These are phyloP conservation scores for Coleophora flavipennella DNA, from an alignment of 2,888 invertebrate genomes.

Conservation along the genomic window DNA sequence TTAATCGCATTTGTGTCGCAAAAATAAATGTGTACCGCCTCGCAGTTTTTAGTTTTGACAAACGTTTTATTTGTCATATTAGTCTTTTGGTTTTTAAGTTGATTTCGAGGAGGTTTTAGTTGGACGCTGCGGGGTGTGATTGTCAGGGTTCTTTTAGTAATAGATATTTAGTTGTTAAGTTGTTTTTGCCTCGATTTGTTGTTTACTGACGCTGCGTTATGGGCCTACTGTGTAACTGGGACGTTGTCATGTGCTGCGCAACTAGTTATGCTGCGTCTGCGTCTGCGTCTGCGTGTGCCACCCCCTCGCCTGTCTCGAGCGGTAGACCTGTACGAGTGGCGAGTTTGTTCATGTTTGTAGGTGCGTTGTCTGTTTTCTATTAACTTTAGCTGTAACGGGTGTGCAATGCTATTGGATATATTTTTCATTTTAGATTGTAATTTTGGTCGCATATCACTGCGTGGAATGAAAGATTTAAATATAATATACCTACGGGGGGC, in stretches of 20 bases:
- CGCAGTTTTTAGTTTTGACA: conserved; percentile 39
- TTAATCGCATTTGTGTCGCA: not conserved
- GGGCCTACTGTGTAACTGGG: no score
- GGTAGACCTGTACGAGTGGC: conserved; percentile 6
- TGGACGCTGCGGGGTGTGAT: conserved; percentile 35
- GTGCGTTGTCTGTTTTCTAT: conserved; percentile 45
- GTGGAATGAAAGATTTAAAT: conserved; percentile 32
- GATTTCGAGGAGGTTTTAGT: conserved; percentile 41
- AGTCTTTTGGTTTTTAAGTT: conserved; percentile 38
- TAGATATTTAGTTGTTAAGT: conserved; percentile 56
- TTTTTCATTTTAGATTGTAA: conserved; percentile 46
- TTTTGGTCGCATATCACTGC: conserved; percentile 61
- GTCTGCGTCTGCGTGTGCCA: no score
- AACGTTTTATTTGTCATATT: conserved; percentile 25
- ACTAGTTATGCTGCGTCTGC: no score
- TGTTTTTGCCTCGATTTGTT: conserved; percentile 42
- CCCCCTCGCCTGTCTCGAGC: no score
- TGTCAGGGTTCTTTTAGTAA: conserved; percentile 21
- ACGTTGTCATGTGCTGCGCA: no score
- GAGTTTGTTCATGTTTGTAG: conserved; percentile 35
- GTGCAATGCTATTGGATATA: conserved; percentile 19
- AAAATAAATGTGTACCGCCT: conserved; percentile 27
- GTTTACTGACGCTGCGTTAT: conserved; percentile 32
- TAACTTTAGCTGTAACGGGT: conserved; percentile 24
- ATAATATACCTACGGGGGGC: conserved; percentile 30